These are phyloP conservation scores for Rutpela maculata DNA, from an alignment of 2,888 invertebrate species.

Conservation along the genomic window DNA sequence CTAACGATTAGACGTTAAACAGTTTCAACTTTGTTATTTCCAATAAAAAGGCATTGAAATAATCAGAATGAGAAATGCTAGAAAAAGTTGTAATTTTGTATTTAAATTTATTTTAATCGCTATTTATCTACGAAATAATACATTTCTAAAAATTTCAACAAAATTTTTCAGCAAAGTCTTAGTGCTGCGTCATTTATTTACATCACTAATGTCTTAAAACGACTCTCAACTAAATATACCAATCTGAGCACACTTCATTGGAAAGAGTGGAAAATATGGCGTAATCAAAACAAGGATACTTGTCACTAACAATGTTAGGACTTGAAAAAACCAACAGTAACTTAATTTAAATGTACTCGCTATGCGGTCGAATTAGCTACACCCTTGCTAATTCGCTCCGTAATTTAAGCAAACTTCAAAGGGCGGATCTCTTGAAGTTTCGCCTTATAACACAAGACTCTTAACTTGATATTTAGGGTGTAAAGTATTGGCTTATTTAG, in stretches of 20 bases:
- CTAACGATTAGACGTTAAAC: too few relatives aligned
- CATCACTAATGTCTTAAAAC: too few relatives aligned
- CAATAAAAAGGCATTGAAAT: too few relatives aligned
- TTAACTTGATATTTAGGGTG: slow-evolving; percentile 10
- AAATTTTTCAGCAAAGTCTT: too few relatives aligned
- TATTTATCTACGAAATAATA: too few relatives aligned
- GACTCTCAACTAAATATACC: background rate
- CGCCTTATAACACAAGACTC: slow-evolving; percentile 6
- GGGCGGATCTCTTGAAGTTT: slow-evolving; percentile 26
- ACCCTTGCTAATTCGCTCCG: slow-evolving; percentile 31
- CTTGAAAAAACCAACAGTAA: slow-evolving; percentile 28
- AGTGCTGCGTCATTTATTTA: too few relatives aligned
- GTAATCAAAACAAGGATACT: slow-evolving; percentile 1
- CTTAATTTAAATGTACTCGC: slow-evolving; percentile 32
- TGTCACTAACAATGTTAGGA: background rate
- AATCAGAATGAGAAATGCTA: too few relatives aligned
- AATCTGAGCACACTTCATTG: background rate
- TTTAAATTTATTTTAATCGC: too few relatives aligned
- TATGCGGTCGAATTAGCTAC: slow-evolving; percentile 32
- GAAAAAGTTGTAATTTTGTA: too few relatives aligned
- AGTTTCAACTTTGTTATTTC: too few relatives aligned
- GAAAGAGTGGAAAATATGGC: background rate
- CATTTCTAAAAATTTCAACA: too few relatives aligned
- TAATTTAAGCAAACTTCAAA: slow-evolving; percentile 35
- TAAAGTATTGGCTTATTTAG: background rate